Conservation (phyloP, 2,113 vertebrate species). For the Morphnarchus princeps region DNA sequence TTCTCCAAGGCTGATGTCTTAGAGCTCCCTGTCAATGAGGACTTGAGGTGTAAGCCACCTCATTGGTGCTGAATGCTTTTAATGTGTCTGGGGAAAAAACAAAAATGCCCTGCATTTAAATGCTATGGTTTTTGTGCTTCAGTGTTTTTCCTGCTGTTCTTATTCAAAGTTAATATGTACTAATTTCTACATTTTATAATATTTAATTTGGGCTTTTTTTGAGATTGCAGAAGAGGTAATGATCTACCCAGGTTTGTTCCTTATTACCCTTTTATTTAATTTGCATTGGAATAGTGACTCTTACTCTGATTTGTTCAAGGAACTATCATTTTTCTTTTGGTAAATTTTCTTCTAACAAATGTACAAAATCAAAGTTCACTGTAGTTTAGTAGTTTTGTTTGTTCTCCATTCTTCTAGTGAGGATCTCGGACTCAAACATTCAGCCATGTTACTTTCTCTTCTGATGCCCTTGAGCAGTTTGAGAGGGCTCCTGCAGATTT, state of each 20-base stretch:
- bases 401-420: not conserved
- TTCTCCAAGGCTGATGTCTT: not conserved
- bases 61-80: not conserved
- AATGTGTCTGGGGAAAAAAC: not conserved
- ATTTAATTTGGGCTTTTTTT: not conserved
- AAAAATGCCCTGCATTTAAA: not conserved
- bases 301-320: not conserved
- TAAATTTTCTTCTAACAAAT: not conserved
- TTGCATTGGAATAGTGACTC: not conserved
- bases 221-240: not conserved
- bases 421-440: not conserved
- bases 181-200: not conserved
- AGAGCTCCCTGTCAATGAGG: not conserved
- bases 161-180: not conserved
- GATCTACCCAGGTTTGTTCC: not conserved
- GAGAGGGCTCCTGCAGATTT: not conserved
- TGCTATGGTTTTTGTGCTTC: not conserved
- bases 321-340: not conserved
- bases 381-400: not conserved
- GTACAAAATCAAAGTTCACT: not conserved
- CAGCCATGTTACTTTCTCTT: not conserved
- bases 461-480: not conserved
- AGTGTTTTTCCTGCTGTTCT: not conserved
- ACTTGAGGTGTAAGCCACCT: not conserved
- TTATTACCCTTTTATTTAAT: not conserved